A percentile compares a stretch with the other conserved stretches of the same genome.
Conservation (phyloP, 1,140 invertebrate species). For the Tenebrio molitor region DNA sequence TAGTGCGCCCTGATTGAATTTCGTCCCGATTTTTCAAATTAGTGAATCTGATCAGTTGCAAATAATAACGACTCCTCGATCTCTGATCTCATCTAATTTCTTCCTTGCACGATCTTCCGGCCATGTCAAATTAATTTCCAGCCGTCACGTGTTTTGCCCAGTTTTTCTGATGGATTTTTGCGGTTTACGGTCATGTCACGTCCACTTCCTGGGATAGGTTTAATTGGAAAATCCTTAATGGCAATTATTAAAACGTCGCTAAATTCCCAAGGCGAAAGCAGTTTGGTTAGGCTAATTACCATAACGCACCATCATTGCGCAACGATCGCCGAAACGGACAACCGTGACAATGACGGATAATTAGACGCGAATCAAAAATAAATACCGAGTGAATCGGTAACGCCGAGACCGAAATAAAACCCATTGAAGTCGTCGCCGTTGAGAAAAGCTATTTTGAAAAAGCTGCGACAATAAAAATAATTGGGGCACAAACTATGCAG, state of each 20-base stretch:
- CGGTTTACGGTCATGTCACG: background rate
- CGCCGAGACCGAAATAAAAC: background rate
- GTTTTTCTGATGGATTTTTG: slow-evolving; percentile 16
- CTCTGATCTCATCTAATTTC: background rate
- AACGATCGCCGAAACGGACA: slow-evolving; percentile 8
- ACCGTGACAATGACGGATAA: slow-evolving; percentile 24
- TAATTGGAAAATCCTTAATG: slow-evolving; percentile 29
- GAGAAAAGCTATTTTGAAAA: background rate
- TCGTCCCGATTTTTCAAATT: no score
- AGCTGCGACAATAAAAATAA: slow-evolving; percentile 25
- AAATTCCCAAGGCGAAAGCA: slow-evolving; percentile 21
- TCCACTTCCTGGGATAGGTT: slow-evolving; percentile 2
- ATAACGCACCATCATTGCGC: slow-evolving; percentile 15
- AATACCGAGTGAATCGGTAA: no score
- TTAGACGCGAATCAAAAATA: slow-evolving; percentile 12
- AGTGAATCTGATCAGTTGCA: no score
- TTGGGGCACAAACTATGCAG: slow-evolving; percentile 23
- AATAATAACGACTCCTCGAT: no score
- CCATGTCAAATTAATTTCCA: no score
- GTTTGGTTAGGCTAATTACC: slow-evolving; percentile 8
- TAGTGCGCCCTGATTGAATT: no score
- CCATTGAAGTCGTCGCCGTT: no score
- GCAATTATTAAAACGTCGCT: slow-evolving; percentile 15
- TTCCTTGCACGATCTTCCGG: background rate
- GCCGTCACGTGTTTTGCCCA: background rate